phyloP scores from a whole-genome alignment of 2,113 vertebrate genomes.

The Lepus europaeus region DNA sequence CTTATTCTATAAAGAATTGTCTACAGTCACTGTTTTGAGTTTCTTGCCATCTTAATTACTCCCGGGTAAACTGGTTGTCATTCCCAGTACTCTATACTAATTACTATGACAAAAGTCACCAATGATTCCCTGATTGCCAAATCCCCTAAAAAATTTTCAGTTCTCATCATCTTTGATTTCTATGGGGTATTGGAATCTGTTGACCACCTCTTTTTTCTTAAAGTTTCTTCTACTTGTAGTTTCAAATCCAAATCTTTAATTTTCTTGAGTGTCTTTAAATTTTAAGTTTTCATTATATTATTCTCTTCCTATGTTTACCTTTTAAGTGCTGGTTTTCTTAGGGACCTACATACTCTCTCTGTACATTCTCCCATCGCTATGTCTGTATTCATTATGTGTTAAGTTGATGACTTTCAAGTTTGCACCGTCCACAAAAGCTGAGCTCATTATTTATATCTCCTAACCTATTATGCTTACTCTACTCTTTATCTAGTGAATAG shows the following conservation, averaged over 20 bases:
- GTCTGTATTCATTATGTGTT: neutral
- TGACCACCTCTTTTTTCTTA: neutral
- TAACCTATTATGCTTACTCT: neutral
- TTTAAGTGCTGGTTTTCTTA: neutral
- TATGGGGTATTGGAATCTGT: neutral
- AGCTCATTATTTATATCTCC: neutral
- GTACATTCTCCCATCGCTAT: neutral
- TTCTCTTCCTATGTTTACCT: neutral
- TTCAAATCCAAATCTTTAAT: neutral
- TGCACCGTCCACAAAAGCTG: neutral
- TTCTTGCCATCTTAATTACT: neutral
- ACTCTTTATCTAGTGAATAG: neutral
- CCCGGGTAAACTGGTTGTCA: neutral
- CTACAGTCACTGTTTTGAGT: neutral
- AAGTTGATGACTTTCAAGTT: neutral
- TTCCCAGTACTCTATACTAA: neutral
- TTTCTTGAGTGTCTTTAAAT: neutral
- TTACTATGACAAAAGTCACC: neutral
- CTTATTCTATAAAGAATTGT: neutral
- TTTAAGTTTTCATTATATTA: neutral
- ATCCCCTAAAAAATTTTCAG: neutral
- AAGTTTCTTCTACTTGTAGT: neutral
- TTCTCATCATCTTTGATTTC: neutral
- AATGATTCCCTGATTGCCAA: neutral
- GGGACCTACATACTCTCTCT: neutral